Conservation (phyloP, 2,797 vertebrate species). For the Gephyroberyx darwinii region DNA sequence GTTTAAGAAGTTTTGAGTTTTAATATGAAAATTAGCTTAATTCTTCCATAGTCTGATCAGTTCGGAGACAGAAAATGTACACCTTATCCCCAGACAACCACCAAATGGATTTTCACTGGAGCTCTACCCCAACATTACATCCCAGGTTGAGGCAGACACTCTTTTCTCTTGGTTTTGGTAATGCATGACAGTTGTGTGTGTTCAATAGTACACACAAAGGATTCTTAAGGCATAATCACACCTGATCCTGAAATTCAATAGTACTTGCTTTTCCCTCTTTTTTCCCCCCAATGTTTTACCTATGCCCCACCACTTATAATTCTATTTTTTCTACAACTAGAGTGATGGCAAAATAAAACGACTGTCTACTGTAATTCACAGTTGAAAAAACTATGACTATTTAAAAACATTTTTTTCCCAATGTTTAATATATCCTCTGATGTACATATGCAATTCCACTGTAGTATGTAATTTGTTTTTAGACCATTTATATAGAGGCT, state of each 20-base stretch:
- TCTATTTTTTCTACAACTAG: no score
- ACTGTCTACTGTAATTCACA: no score
- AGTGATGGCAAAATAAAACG: no score
- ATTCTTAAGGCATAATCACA: not conserved
- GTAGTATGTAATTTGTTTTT: not conserved
- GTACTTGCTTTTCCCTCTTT: no score
- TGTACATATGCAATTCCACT: not conserved
- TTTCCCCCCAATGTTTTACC: not conserved
- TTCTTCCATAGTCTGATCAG: no score
- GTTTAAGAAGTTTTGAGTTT: constrained; percentile 32
- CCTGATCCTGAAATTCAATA: not conserved
- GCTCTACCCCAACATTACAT: not conserved
- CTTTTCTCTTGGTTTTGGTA: constrained; percentile 4
- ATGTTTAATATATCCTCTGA: not conserved
- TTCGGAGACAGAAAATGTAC: no score
- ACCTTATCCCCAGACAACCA: no score
- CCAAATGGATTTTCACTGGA: not conserved
- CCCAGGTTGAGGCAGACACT: not conserved
- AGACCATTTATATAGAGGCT: not conserved
- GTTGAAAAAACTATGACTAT: not conserved
- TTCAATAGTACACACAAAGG: not conserved
- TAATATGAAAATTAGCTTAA: constrained; percentile 32
- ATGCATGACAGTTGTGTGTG: not conserved
- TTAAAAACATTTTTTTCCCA: no score
- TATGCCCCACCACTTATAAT: no score